phyloP scores from a whole-genome alignment of 1,140 invertebrate genomes.

The Drosophila busckii region DNA sequence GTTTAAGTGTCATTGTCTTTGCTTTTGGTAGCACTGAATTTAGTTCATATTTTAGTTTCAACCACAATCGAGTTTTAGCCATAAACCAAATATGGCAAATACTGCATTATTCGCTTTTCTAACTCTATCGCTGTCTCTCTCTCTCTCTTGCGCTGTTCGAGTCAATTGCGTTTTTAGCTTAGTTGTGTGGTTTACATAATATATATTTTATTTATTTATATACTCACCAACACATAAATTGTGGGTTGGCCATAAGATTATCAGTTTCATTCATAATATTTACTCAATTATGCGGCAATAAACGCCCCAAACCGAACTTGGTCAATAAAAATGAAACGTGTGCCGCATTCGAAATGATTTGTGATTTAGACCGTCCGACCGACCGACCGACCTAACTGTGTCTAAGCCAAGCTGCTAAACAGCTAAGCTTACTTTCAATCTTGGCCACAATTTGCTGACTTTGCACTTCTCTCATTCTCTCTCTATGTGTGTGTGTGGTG shows the following conservation, averaged over 20 bases:
- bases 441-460: conserved; percentile 30
- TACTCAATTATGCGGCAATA: conserved; percentile 57
- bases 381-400: no score
- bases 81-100: no score
- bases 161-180: conserved; percentile 4
- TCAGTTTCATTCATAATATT: conserved; percentile 53
- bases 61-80: no score
- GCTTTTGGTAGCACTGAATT: no score
- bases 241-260: conserved; percentile 41
- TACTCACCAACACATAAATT: neutral
- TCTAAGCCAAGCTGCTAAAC: conserved; percentile 12
- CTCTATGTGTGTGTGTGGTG: neutral
- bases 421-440: conserved; percentile 6
- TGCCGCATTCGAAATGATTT: conserved; percentile 43
- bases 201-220: neutral
- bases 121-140: no score
- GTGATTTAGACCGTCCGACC: no score
- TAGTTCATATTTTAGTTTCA: no score
- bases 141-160: no score
- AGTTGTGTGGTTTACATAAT: neutral
- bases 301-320: conserved; percentile 49
- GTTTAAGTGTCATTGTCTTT: no score
- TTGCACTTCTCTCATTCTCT: conserved; percentile 3
- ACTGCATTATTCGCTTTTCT: no score
- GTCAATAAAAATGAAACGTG: conserved; percentile 57